Conservation (phyloP, 1,140 invertebrate genomes). For the Cotesia typhae region DNA sequence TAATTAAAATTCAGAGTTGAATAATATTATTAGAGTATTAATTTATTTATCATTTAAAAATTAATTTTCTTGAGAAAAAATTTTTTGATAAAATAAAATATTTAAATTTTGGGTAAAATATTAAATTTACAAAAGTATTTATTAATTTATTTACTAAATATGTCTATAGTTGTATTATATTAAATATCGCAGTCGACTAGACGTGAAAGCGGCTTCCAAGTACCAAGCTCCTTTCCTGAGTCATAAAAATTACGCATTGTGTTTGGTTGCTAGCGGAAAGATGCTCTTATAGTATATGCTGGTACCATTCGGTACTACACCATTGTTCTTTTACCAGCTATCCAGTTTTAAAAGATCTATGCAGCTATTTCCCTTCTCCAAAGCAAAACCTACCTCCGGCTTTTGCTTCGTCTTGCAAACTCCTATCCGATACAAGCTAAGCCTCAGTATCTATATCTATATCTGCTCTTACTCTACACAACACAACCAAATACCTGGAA, state of each 20-base stretch:
- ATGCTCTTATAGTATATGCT: slow-evolving; percentile 40
- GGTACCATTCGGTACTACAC: slow-evolving; percentile 27
- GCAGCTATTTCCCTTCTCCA: slow-evolving; percentile 25
- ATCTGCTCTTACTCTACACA: not conserved
- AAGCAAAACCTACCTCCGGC: not conserved
- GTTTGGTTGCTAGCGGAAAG: slow-evolving; percentile 47
- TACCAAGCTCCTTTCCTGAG: slow-evolving; percentile 37
- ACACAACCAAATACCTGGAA: slow-evolving; percentile 19
- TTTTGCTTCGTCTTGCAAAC: no score
- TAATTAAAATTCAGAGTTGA: no score
- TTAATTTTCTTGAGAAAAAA: no score
- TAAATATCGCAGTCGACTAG: not conserved
- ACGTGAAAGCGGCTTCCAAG: slow-evolving; percentile 37
- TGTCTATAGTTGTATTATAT: no score
- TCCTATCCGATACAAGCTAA: no score
- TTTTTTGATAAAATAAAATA: no score
- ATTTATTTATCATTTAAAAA: no score
- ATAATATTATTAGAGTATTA: no score
- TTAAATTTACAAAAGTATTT: no score
- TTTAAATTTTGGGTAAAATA: no score
- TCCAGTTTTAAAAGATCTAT: slow-evolving; percentile 31
- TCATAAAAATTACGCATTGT: slow-evolving; percentile 48
- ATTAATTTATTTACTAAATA: no score
- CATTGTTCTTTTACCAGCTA: slow-evolving; percentile 33
- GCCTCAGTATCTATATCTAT: no score